Conservation (phyloP, 2,113 vertebrate species). For the Buteo buteo region DNA sequence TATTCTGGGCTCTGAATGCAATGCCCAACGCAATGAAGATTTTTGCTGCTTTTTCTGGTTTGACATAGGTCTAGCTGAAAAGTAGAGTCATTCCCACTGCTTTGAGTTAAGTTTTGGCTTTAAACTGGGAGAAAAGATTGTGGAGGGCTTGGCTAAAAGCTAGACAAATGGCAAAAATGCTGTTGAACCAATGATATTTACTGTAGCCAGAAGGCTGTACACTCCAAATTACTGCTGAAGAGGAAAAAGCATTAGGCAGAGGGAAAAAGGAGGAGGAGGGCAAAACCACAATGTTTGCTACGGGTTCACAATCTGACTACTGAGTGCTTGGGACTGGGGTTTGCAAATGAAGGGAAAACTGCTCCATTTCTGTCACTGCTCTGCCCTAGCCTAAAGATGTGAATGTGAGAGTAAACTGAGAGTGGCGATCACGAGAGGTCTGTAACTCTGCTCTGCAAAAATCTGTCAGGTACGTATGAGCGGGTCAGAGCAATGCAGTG, state of each 20-base stretch:
- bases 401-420: not conserved
- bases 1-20: not conserved
- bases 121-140: not conserved
- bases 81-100: not conserved
- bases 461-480: rapidly evolving
- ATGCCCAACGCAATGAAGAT: not conserved
- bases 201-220: not conserved
- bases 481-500: not conserved
- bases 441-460: not conserved
- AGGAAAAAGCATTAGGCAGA: not conserved
- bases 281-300: not conserved
- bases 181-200: not conserved
- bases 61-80: not conserved
- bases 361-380: not conserved
- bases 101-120: not conserved
- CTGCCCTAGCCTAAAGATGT: not conserved
- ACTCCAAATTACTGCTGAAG: not conserved
- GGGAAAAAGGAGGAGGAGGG: not conserved
- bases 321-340: not conserved
- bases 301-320: not conserved
- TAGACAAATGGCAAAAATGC: not conserved
- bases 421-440: not conserved
- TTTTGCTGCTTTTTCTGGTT: not conserved
- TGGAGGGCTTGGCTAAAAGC: not conserved
- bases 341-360: not conserved